Conservation (phyloP, 2,888 invertebrate species). For the Cistogaster globosa region DNA sequence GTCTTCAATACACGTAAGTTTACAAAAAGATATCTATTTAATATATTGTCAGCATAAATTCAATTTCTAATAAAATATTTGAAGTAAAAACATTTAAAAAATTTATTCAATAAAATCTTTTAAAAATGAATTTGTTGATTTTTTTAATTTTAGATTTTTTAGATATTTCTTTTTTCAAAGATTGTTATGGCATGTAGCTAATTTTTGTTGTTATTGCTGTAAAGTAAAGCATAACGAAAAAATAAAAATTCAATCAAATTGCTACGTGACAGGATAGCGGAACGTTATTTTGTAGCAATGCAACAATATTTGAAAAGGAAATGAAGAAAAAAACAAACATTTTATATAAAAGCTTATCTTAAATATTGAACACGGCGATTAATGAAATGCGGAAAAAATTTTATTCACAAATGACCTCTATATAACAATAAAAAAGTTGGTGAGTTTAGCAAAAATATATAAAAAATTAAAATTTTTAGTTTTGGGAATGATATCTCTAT, state of each 20-base stretch:
- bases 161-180: neutral
- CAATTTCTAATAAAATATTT: slow-evolving; percentile 40
- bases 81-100: neutral
- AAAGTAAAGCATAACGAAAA: slow-evolving; percentile 38
- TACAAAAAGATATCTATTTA: no score
- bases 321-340: neutral
- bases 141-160: neutral
- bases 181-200: slow-evolving; percentile 33
- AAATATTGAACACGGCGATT: slow-evolving; percentile 37
- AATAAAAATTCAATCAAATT: slow-evolving; percentile 49
- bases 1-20: no score
- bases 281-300: slow-evolving; percentile 35
- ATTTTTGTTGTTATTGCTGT: slow-evolving; percentile 20
- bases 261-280: slow-evolving; percentile 62
- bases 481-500: no score
- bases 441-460: neutral
- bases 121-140: slow-evolving; percentile 22
- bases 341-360: neutral
- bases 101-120: slow-evolving; percentile 48
- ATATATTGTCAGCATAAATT: slow-evolving; percentile 13
- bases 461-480: no score
- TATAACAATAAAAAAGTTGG: slow-evolving; percentile 5
- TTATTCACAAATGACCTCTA: slow-evolving; percentile 18
- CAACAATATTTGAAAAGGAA: slow-evolving; percentile 39
- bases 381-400: slow-evolving; percentile 4